Evolutionary conservation across 2,888 invertebrate species (phyloP), one percentile per base, ranked within the genome.

Genomic region (Omphaloscelis lunosa): DNA sequence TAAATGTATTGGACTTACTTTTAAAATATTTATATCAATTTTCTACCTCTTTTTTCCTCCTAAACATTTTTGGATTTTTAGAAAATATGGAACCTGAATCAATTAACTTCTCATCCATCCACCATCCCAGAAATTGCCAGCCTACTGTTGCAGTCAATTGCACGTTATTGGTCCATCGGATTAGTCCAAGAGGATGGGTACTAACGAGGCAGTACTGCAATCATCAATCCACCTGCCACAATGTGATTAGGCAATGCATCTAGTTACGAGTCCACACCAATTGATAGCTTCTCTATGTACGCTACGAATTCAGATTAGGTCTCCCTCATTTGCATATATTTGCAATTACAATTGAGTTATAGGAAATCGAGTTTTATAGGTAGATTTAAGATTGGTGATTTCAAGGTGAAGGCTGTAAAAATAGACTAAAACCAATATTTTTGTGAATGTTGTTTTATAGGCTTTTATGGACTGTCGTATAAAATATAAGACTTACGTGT

Each of bases 221-320:
- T 86, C 79, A 84, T 84, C 83, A 83, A 86, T 84, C 69, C 27
- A 72, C 72, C 66, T 75, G 79, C 69, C 79, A 79, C 84, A 59
- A 69, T 70, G 83, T 72, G 86, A 84, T 84, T 84, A 84, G 84
- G 79, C 86, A 74, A 83, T 84, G 74, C 74, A 70, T 84, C 83
- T 83, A 83, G 83, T 86, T 86, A 86, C 70, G 53, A 62, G 58
- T 68, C 70, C 63, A n/a, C 71, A 65, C 86, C 79, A 83, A 84
- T 86, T 86, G 83, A 86, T 74, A 62, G 74, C 74, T 69, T 51
- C 86, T 62, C 34, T 69, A 63, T 59, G 70, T 70, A 59, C 62
- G 65, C 51, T 56, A 71, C 78, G 51, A 65, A 73, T 69, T 70
- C 39, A 63, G 74, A 86, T 71, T 82, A 71, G 78, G 71, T 77